Evolutionary conservation across 2,888 invertebrate genomes (phyloP).

Genomic region (Siphlonurus alternatus): DNA sequence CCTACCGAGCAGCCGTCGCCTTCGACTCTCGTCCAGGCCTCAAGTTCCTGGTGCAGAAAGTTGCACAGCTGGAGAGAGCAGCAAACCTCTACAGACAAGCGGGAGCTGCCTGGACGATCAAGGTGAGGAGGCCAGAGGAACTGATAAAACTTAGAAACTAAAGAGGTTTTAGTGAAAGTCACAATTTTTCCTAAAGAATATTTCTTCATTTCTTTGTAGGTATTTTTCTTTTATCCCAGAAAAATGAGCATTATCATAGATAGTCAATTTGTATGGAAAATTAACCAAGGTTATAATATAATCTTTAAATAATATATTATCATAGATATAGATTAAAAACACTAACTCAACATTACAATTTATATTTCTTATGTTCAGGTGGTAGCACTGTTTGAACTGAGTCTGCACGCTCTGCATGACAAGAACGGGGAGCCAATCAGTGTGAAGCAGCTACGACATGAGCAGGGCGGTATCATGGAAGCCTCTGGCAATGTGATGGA

Average conservation of each 20-base stretch:
- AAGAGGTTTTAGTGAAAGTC: too few species aligned
- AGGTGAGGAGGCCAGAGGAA: too few species aligned
- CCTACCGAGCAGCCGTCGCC: constrained; percentile 64
- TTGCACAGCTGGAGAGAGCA: constrained; percentile 67
- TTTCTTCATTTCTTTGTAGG: too few species aligned
- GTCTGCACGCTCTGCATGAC: constrained; percentile 38
- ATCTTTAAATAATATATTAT: too few species aligned
- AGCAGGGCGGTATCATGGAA: not conserved
- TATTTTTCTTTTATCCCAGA: too few species aligned
- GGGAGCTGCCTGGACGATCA: constrained; percentile 80
- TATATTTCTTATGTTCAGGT: constrained; percentile 24
- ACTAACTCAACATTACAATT: not conserved
- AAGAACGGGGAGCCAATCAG: not conserved
- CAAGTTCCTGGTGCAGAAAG: constrained; percentile 87
- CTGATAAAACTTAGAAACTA: too few species aligned
- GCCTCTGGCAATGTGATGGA: constrained; percentile 9
- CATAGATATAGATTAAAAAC: too few species aligned
- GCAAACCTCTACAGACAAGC: constrained; percentile 87
- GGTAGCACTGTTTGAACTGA: constrained; percentile 71
- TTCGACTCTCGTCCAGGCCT: constrained; percentile 83
- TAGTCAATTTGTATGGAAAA: too few species aligned
- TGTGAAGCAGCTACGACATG: not conserved
- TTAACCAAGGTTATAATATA: too few species aligned
- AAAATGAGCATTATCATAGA: too few species aligned
- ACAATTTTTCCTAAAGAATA: too few species aligned